phyloP scores from a whole-genome alignment of 30 jellyfish, hydroid and myxozoan species.

The Turritopsis rubra region DNA sequence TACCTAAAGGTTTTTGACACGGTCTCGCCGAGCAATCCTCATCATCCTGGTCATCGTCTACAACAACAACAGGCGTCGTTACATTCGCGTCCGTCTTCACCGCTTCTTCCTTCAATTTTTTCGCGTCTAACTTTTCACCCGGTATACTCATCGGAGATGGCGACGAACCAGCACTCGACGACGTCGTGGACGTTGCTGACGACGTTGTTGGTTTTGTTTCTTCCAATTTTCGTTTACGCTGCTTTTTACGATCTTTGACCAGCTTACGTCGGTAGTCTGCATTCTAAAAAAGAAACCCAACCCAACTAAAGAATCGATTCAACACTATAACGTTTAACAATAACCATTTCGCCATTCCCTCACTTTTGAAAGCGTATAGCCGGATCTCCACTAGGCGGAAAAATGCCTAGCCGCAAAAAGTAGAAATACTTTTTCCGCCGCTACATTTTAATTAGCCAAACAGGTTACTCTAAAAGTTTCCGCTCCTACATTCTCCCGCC shows the following conservation, averaged over 20 bases:
- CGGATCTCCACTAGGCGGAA: too few relatives aligned
- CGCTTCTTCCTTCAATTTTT: conserved; percentile 37
- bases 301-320: too few relatives aligned
- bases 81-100: conserved; percentile 24
- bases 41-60: conserved; percentile 64
- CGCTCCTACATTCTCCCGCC: too few relatives aligned
- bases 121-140: conserved; percentile 8
- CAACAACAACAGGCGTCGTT: conserved; percentile 18
- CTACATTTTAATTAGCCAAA: too few relatives aligned
- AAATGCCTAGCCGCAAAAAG: too few relatives aligned
- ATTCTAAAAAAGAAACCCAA: conserved; percentile 46
- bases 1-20: conserved; percentile 89
- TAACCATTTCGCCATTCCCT: too few relatives aligned
- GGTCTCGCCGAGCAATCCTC: conserved; percentile 92
- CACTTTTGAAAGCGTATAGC: too few relatives aligned
- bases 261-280: conserved; percentile 73
- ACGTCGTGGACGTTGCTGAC: conserved; percentile 2
- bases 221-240: conserved; percentile 63
- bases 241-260: conserved; percentile 50
- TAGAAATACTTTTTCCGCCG: too few relatives aligned
- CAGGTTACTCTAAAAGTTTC: too few relatives aligned
- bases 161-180: neutral
- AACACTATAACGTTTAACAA: too few relatives aligned
- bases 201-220: conserved; percentile 13
- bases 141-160: conserved; percentile 12